phyloP scores from a whole-genome alignment of 2,888 invertebrate genomes.

The Achlya flavicornis region DNA sequence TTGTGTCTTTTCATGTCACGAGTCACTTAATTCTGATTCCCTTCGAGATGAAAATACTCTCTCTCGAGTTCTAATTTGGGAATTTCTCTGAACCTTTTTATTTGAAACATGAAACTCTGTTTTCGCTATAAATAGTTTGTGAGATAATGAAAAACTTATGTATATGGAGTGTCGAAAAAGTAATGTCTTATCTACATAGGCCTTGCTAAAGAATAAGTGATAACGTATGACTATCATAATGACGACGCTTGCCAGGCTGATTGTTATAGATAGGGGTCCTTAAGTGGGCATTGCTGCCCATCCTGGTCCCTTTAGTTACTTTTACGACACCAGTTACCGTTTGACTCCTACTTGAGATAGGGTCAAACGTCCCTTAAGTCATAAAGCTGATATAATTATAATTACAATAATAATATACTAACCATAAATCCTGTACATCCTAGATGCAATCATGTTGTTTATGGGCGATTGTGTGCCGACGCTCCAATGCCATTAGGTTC shows the following conservation, averaged over 20 bases:
- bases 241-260: not conserved
- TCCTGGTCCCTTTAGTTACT: not conserved
- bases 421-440: conserved; percentile 11
- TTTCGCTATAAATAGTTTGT: not conserved
- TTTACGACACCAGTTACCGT: not conserved
- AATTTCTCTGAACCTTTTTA: not conserved
- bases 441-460: conserved; percentile 38
- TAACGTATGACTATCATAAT: too few relatives aligned
- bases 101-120: not conserved
- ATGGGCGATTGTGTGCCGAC: conserved; percentile 36
- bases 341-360: conserved; percentile 3
- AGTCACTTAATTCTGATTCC: conserved; percentile 7
- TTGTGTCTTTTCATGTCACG: not conserved
- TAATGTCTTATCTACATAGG: not conserved
- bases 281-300: not conserved
- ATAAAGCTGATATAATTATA: conserved; percentile 10
- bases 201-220: too few relatives aligned
- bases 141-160: not conserved
- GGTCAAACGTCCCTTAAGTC: not conserved
- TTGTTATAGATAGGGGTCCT: not conserved
- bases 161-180: not conserved
- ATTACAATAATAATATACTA: conserved; percentile 17
- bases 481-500: conserved; percentile 40
- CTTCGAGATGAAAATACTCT: not conserved
- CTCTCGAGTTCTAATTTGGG: not conserved